These are phyloP conservation scores for Grantiella picta DNA, from an alignment of 2,113 vertebrate species.

Conservation along the genomic window DNA sequence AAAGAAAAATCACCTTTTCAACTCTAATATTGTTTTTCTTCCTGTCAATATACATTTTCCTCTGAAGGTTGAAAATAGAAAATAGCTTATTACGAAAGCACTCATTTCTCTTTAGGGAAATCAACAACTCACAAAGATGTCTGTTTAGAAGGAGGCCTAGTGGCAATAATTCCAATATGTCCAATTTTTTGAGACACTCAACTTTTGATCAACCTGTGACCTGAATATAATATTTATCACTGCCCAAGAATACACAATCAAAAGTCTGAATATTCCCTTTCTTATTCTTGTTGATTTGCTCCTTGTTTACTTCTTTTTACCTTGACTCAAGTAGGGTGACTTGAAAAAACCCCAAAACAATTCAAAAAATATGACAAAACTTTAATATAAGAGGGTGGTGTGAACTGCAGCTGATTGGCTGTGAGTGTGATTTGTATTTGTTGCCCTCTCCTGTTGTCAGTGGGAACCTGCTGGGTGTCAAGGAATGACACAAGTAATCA, in stretches of 20 bases:
- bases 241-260: not conserved
- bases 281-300: not conserved
- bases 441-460: not conserved
- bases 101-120: not conserved
- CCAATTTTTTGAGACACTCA: not conserved
- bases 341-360: not conserved
- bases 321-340: not conserved
- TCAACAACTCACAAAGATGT: not conserved
- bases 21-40: not conserved
- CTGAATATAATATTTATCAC: not conserved
- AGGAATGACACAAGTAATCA: not conserved
- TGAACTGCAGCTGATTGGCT: not conserved
- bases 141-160: not conserved
- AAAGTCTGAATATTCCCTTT: not conserved
- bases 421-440: not conserved
- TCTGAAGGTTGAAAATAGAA: not conserved
- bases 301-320: not conserved
- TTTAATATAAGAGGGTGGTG: not conserved
- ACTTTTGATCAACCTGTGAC: not conserved
- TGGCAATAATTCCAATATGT: not conserved
- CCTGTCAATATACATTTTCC: not conserved
- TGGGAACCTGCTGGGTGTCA: not conserved
- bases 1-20: not conserved
- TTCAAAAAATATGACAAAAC: not conserved
- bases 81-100: not conserved